These are phyloP conservation scores for Patella depressa DNA, from an alignment of 2,888 invertebrate genomes.

Conservation along the genomic window DNA sequence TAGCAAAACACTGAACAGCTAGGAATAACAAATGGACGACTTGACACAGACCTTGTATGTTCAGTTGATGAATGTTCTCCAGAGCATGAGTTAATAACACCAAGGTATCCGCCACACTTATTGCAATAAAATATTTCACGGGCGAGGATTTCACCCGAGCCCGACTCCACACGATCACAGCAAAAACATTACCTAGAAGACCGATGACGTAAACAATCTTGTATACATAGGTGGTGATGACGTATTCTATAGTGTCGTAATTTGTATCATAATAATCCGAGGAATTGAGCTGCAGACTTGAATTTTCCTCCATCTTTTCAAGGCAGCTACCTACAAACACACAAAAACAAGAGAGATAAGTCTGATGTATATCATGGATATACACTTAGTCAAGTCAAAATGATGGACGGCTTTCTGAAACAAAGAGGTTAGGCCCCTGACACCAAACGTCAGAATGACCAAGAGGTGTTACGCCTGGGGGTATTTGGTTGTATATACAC, in stretches of 20 bases:
- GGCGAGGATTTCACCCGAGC: conserved; percentile 22
- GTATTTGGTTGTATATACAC: no score
- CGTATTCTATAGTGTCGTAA: conserved; percentile 7
- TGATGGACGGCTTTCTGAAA: no score
- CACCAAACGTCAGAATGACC: no score
- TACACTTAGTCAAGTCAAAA: no score
- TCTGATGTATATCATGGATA: no score
- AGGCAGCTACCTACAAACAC: no score
- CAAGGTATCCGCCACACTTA: conserved; percentile 34
- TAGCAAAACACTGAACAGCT: conserved; percentile 35
- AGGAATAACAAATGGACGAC: conserved; percentile 33
- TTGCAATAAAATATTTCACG: conserved; percentile 35
- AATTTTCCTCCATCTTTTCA: not conserved
- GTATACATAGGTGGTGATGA: conserved; percentile 21
- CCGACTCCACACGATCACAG: conserved; percentile 30
- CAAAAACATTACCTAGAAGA: conserved; percentile 28
- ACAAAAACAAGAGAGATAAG: no score
- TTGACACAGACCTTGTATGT: conserved; percentile 30
- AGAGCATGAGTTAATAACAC: conserved; percentile 31
- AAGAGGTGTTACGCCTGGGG: no score
- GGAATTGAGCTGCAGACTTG: not conserved
- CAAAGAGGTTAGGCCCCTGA: no score
- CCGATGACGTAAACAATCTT: conserved; percentile 32
- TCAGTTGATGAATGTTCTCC: conserved; percentile 21
- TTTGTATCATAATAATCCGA: not conserved